A percentile compares a stretch with the other conserved stretches of the same genome.
These are phyloP conservation scores for Troides aeacus DNA, from an alignment of 2,888 invertebrate species.

Conservation along the genomic window DNA sequence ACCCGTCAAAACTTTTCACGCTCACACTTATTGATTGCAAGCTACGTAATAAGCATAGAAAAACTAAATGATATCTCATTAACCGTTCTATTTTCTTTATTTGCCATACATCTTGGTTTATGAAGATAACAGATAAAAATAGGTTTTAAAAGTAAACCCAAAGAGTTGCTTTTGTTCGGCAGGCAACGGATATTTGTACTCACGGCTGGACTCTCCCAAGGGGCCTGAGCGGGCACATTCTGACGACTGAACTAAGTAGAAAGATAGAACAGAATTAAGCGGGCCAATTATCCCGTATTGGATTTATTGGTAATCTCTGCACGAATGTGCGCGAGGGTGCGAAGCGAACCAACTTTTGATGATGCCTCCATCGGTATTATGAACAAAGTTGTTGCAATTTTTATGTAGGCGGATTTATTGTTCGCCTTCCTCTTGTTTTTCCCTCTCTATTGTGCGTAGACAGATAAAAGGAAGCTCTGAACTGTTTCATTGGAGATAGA, in stretches of 20 bases:
- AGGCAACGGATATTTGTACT: conserved; percentile 60
- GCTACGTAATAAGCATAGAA: conserved; percentile 51
- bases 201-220: conserved; percentile 73
- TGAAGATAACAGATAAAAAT: conserved; percentile 50
- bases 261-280: conserved; percentile 81
- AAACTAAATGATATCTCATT: conserved; percentile 54
- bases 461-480: conserved; percentile 68
- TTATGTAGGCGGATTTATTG: conserved; percentile 78
- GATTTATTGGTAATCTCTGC: conserved; percentile 81
- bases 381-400: conserved; percentile 80
- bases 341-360: conserved; percentile 78
- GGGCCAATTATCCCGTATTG: conserved; percentile 81
- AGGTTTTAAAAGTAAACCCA: conserved; percentile 50
- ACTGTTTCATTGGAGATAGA: conserved; percentile 68
- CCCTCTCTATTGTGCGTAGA: conserved; percentile 65
- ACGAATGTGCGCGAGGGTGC: conserved; percentile 80
- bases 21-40: conserved; percentile 28
- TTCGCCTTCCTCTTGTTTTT: conserved; percentile 69
- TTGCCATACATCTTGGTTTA: conserved; percentile 43
- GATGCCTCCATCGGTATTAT: conserved; percentile 78
- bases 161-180: conserved; percentile 63
- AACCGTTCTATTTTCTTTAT: conserved; percentile 65
- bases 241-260: conserved; percentile 81
- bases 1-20: conserved; percentile 41
- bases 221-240: conserved; percentile 79